Evolutionary conservation across 2,113 vertebrate genomes (phyloP), one percentile per base, ranked within the genome.

Genomic region (Isurus oxyrinchus): DNA sequence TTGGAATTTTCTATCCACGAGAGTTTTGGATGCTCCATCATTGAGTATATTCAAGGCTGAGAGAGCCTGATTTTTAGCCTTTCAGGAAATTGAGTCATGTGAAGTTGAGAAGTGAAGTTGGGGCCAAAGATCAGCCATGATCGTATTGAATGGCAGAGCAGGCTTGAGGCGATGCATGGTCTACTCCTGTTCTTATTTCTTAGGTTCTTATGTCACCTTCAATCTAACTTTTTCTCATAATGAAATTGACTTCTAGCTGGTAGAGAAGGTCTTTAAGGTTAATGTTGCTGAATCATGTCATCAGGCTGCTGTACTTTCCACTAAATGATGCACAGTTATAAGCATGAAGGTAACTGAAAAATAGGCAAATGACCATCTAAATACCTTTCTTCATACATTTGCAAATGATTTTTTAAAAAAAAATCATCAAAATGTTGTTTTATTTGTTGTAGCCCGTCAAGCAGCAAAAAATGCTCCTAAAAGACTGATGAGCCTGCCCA

Each of bases 401-500:
- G 44, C 44, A 49, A 49, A 49, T 69, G 10, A 8, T 49, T 66
- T 7, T 94, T 69, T 44, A 5, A 14, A 55, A 61, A 93, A 63
- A 69, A 69, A 69, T 49, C 40, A 95, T 19, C 11, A 16, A 57
- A 40, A 35, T 59, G 6, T 55, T 25, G 6, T 49, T 44, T 44
- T 72, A 35, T 72, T 67, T 96, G 53, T 98, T 97, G 0, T 97
- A 99, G 99, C 98, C 97, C 99, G 99, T 66, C 99, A 99, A 98
- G 99, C 98, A 87, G 97, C 98, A 96, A 99, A 99, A 97, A 99
- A 99, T 97, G 98, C 99, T 0, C 99, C 99, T 0, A 99, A 99
- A 96, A 98, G 99, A 72, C 97, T 98, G 53, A 98, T 99, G 0
- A 99, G 98, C 95, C 98, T 99, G 95, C 98, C 99, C 88, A 98